Percentiles rank a stretch among this genome's conserved stretches.
Conservation (phyloP, 2,888 invertebrate genomes). For the Troides oblongomaculatus region DNA sequence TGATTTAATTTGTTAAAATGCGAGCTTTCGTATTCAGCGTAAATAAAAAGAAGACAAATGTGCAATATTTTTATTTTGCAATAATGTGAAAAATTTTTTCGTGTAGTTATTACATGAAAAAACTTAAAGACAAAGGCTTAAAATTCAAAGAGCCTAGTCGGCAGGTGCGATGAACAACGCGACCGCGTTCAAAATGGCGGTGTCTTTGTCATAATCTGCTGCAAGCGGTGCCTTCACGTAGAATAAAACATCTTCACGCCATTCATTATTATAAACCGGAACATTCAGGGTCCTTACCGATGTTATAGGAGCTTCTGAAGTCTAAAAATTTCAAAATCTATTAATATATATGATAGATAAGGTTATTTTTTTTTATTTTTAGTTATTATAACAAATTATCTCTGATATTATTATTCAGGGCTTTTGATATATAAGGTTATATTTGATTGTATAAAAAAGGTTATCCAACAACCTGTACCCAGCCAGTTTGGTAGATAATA, state of each 20-base stretch:
- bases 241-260: conserved; percentile 38
- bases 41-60: neutral
- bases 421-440: too few relatives aligned
- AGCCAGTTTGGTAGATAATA: too few relatives aligned
- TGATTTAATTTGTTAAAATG: too few relatives aligned
- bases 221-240: conserved; percentile 56
- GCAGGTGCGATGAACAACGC: conserved; percentile 57
- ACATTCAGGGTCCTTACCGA: conserved; percentile 39
- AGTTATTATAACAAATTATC: too few relatives aligned
- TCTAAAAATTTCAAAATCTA: conserved; percentile 3
- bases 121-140: neutral
- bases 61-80: neutral
- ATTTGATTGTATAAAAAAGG: too few relatives aligned
- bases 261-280: conserved; percentile 51
- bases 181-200: conserved; percentile 55
- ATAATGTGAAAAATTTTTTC: neutral
- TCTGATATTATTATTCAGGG: too few relatives aligned
- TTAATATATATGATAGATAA: neutral
- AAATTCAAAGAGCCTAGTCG: conserved; percentile 37
- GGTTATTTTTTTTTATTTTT: too few relatives aligned
- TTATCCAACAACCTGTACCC: too few relatives aligned
- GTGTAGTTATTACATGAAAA: neutral
- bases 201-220: conserved; percentile 41
- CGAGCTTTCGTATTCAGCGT: neutral
- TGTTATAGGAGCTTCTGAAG: conserved; percentile 1